Conservation (phyloP, 2,797 vertebrate species). For the Avahi laniger region DNA sequence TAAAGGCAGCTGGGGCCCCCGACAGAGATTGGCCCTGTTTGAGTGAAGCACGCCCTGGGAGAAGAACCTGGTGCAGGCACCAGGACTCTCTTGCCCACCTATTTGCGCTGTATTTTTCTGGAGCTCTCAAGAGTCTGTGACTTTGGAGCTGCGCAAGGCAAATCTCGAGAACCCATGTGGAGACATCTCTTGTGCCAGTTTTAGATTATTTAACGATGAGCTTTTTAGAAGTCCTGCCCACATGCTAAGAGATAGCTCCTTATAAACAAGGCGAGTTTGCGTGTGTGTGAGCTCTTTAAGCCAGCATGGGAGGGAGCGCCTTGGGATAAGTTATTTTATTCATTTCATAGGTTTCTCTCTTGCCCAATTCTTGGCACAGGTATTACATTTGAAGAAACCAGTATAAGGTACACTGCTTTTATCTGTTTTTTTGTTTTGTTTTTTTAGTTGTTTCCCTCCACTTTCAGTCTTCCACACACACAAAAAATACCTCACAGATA, state of each 20-base stretch:
- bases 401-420: constrained; percentile 65
- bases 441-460: background rate
- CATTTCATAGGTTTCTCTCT: background rate
- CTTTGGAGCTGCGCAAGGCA: background rate
- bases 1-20: background rate
- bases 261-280: background rate
- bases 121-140: background rate
- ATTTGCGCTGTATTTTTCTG: background rate
- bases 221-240: background rate
- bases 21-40: background rate
- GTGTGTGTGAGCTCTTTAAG: background rate
- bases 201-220: background rate
- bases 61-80: constrained; percentile 43
- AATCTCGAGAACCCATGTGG: background rate
- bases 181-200: background rate
- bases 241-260: background rate
- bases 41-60: background rate
- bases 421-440: background rate
- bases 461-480: background rate
- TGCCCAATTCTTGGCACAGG: background rate
- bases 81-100: background rate
- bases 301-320: background rate
- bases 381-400: constrained; percentile 6
- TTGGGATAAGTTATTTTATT: background rate
- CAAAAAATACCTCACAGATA: constrained; percentile 67